Evolutionary conservation across 2,888 invertebrate species (phyloP), one percentile per base, ranked within the genome.

Genomic region (Cosmia pyralina): DNA sequence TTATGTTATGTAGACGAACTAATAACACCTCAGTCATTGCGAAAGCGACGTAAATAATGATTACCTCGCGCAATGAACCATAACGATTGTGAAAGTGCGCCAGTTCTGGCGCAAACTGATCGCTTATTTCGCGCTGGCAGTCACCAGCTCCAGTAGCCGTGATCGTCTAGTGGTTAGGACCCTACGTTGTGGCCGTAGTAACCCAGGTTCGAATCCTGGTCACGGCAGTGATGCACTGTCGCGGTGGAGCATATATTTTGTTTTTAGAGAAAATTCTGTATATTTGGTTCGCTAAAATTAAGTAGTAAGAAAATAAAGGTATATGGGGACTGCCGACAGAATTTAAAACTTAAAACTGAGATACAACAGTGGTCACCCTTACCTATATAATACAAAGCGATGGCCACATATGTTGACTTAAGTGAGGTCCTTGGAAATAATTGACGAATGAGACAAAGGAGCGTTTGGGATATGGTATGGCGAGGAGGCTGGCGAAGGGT

Each of bases 151-250:
- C 90, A 85, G 41, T 77, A 93, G 92, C 83, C 86, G 85, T 87
- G 97, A 97, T 97, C 97, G 97, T 97, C 97, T 97, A 97, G 97
- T 97, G 97, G 97, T 97, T 97, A 97, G 97, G 97, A 97, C 97
- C 96, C 97, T 97, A 97, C 97, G 97, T 97, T 97, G 97, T 97
- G 97, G 97, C 97, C 97, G 97, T 97, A 97, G 97, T 97, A 97
- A 97, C 97, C 97, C 97, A 97, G 97, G 97, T 97, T 97, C 97
- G 97, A 97, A 97, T 97, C 97, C 97, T 94, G 94, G 97, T 97
- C 97, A 97, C 97, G 97, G 97, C 93, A 93, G 92, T 93, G 89
- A 96, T 96, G 0, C 88, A 89, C 90, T 89, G 90, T 88, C 89
- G 66, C 88, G 89, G 89, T 77, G 89, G 90, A 86, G 90, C 28